These are phyloP conservation scores for Cnemophilus loriae DNA, from an alignment of 2,113 vertebrate genomes.

Conservation along the genomic window DNA sequence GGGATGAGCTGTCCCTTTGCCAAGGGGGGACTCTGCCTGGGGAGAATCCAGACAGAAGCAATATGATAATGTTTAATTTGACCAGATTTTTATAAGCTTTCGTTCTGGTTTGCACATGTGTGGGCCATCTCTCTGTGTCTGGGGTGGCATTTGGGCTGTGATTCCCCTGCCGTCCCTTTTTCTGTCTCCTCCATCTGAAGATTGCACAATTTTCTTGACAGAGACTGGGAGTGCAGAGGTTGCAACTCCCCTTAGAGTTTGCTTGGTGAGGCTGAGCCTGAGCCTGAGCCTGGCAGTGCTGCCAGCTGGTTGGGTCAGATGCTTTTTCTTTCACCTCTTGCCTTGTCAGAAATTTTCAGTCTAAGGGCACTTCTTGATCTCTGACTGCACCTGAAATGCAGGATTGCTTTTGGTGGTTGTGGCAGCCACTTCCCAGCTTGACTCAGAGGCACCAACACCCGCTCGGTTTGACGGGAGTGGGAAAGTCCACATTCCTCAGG, in stretches of 20 bases:
- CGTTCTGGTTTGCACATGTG: neutral
- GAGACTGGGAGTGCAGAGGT: neutral
- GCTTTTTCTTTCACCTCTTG: neutral
- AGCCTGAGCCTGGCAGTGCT: neutral
- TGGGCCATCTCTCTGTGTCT: neutral
- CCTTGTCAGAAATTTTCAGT: neutral
- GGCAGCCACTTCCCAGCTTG: conserved; percentile 24
- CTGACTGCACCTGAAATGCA: neutral
- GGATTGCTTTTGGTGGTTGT: conserved; percentile 6
- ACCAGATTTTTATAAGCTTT: neutral
- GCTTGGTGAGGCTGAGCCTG: neutral
- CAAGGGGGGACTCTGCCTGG: neutral
- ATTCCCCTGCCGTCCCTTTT: neutral
- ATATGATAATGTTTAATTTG: neutral
- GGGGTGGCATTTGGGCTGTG: neutral
- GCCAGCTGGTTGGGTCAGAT: neutral
- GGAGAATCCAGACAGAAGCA: neutral
- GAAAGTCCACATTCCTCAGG: conserved; percentile 56
- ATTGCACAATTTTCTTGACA: neutral
- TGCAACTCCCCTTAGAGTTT: neutral
- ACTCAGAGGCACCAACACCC: neutral
- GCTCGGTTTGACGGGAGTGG: neutral
- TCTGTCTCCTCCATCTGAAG: neutral
- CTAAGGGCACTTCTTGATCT: neutral
- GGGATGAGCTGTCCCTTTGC: neutral